These are phyloP conservation scores for Subacronicta megacephala DNA, from an alignment of 2,888 invertebrate genomes.

Conservation along the genomic window DNA sequence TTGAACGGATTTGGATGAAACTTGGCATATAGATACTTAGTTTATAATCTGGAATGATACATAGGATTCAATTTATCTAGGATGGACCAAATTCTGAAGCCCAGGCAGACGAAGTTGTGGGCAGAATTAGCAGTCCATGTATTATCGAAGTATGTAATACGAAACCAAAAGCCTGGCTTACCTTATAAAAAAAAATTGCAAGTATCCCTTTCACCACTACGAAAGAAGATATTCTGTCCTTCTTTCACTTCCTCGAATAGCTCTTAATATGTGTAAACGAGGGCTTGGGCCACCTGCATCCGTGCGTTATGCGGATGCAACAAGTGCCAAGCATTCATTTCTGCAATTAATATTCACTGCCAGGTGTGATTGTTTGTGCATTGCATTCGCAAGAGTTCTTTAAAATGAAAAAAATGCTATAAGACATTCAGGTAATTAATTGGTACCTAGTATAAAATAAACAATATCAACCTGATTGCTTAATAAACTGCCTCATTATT, in stretches of 20 bases:
- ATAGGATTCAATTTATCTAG: too few relatives aligned
- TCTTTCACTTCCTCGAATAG: background rate
- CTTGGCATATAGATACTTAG: too few relatives aligned
- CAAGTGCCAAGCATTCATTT: background rate
- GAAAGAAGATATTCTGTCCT: background rate
- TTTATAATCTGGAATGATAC: too few relatives aligned
- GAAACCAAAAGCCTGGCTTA: too few relatives aligned
- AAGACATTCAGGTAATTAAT: background rate
- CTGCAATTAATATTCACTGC: background rate
- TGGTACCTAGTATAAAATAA: background rate
- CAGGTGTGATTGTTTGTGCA: background rate
- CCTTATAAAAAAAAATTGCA: too few relatives aligned
- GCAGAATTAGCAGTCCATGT: too few relatives aligned
- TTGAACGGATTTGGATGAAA: too few relatives aligned
- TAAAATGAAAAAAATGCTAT: background rate
- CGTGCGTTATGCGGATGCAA: background rate
- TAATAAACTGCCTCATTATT: too few relatives aligned
- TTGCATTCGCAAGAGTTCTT: background rate
- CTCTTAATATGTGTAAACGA: background rate
- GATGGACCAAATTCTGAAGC: too few relatives aligned
- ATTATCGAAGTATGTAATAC: too few relatives aligned
- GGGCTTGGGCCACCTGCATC: background rate
- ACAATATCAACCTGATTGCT: background rate
- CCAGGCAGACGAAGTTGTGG: too few relatives aligned
- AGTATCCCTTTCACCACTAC: too few relatives aligned